Evolutionary conservation across 2,797 vertebrate genomes (phyloP).

Genomic region (Aldrovandia affinis): DNA sequence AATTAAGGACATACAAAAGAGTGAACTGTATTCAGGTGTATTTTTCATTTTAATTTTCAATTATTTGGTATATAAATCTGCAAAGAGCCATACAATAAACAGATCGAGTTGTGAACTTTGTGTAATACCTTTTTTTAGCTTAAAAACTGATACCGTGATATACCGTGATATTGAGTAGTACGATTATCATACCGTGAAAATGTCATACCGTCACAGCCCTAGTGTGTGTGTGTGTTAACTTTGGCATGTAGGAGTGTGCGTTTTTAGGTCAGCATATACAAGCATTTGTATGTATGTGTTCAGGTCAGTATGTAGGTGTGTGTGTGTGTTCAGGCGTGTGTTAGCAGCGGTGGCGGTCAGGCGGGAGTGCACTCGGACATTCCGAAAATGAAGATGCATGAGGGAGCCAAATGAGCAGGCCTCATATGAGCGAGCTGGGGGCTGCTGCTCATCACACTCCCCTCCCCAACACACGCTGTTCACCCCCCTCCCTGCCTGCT

Average conservation of each 20-base stretch:
- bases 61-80: too few species aligned
- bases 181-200: too few species aligned
- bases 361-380: slow-evolving; percentile 56
- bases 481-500: slow-evolving; percentile 26
- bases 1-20: too few species aligned
- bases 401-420: slow-evolving; percentile 62
- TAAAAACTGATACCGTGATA: too few species aligned
- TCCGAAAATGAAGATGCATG: slow-evolving; percentile 72
- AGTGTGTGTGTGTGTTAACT: background rate
- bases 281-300: background rate
- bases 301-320: background rate
- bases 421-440: slow-evolving; percentile 61
- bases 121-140: too few species aligned
- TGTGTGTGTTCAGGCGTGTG: slow-evolving; percentile 13
- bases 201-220: too few species aligned
- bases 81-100: too few species aligned
- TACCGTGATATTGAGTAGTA: too few species aligned
- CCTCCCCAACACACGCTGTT: background rate
- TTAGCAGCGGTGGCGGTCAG: slow-evolving; percentile 30
- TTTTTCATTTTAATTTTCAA: too few species aligned
- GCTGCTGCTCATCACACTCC: slow-evolving; percentile 51
- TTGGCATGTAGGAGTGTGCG: background rate
- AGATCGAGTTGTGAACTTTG: too few species aligned
- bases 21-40: too few species aligned
- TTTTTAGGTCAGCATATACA: background rate